Percentiles rank a stretch among this genome's conserved stretches.
phyloP scores from a whole-genome alignment of 1,140 invertebrate species.

The Procambarus virginalis region DNA sequence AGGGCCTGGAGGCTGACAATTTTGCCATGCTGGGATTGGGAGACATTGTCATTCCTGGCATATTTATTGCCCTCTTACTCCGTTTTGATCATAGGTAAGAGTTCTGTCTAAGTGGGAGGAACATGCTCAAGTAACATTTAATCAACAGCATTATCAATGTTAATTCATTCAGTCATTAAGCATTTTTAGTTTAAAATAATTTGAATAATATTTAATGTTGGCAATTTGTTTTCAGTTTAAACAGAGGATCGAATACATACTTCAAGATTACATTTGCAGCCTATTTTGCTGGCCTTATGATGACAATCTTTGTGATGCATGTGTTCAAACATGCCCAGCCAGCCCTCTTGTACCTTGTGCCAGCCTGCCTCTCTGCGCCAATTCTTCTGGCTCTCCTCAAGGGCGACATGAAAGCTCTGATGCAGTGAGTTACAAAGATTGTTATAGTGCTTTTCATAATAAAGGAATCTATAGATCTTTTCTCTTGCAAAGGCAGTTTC shows the following conservation, averaged over 20 bases:
- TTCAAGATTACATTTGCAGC: constrained; percentile 77
- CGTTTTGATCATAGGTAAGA: constrained; percentile 90
- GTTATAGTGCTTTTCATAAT: neutral
- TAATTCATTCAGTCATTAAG: too few relatives aligned
- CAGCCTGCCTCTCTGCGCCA: constrained; percentile 94
- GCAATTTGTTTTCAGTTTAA: constrained; percentile 79
- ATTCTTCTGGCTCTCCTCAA: constrained; percentile 88
- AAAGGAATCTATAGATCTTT: neutral
- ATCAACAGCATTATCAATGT: too few relatives aligned
- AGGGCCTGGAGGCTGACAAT: constrained; percentile 92
- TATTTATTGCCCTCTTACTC: constrained; percentile 97
- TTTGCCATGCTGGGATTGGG: constrained; percentile 99
- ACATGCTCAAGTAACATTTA: too few relatives aligned
- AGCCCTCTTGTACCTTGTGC: constrained; percentile 96
- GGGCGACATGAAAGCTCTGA: constrained; percentile 92
- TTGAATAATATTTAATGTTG: neutral
- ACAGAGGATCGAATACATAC: constrained; percentile 85
- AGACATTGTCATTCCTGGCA: constrained; percentile 99
- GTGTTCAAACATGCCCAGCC: constrained; percentile 99
- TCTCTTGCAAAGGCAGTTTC: neutral
- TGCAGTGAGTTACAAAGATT: constrained; percentile 83
- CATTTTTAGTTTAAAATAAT: too few relatives aligned
- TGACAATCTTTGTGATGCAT: constrained; percentile 98
- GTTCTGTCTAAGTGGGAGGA: neutral
- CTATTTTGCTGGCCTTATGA: constrained; percentile 93